phyloP scores from a whole-genome alignment of 2,797 vertebrate species.

The Hylomyscus alleni region DNA sequence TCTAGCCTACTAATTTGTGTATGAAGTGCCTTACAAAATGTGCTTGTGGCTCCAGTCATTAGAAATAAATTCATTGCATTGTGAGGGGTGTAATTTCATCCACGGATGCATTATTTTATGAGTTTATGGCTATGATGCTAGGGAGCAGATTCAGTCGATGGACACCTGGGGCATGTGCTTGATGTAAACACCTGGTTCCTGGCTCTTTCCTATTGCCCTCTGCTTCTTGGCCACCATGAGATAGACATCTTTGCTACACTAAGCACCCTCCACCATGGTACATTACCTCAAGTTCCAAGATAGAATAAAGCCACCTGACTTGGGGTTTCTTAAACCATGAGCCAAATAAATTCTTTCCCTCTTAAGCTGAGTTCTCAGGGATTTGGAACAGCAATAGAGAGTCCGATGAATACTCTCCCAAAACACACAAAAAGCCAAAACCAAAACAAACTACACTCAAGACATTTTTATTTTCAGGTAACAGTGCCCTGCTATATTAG shows the following conservation, averaged over 20 bases:
- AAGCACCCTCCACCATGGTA: too few relatives aligned
- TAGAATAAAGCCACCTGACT: neutral
- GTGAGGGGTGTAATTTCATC: neutral
- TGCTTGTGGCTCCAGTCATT: neutral
- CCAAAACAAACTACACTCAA: neutral
- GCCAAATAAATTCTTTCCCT: neutral
- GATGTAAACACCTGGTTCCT: neutral
- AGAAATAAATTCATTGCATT: neutral
- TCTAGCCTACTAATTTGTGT: neutral
- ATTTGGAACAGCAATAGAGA: neutral
- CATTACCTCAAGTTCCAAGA: neutral
- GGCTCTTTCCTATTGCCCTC: neutral
- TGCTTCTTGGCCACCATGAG: neutral
- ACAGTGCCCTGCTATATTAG: neutral
- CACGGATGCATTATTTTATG: too few relatives aligned
- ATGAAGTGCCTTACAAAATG: neutral
- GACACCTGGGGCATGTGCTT: neutral
- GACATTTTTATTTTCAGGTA: conserved; percentile 10
- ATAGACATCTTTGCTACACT: neutral
- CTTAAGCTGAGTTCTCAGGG: neutral
- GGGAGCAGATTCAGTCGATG: neutral
- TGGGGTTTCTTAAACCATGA: neutral
- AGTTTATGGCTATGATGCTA: neutral
- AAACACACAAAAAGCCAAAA: neutral
- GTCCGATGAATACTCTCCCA: neutral